These are phyloP conservation scores for Malaclemys terrapin DNA, from an alignment of 2,113 vertebrate genomes.

Conservation along the genomic window DNA sequence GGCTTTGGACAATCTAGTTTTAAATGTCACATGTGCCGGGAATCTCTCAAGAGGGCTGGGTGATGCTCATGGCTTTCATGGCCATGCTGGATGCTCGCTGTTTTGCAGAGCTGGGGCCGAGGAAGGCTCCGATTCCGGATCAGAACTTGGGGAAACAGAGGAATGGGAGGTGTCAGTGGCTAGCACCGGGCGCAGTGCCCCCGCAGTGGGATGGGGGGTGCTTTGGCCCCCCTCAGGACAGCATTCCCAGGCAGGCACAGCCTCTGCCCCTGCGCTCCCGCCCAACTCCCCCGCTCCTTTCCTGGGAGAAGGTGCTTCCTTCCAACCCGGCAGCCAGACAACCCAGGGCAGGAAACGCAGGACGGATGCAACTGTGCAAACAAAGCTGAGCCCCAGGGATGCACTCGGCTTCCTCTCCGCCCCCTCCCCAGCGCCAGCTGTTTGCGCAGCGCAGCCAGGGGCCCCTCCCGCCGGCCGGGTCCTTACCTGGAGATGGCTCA, in stretches of 20 bases:
- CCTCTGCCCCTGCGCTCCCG: neutral
- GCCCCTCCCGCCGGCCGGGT: neutral
- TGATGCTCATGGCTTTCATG: neutral
- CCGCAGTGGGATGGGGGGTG: no score
- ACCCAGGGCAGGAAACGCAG: conserved; percentile 54
- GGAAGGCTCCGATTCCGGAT: neutral
- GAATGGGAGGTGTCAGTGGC: no score
- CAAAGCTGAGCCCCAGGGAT: conserved; percentile 9
- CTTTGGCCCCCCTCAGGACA: no score
- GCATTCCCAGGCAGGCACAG: neutral
- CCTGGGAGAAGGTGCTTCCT: neutral
- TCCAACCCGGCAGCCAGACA: neutral
- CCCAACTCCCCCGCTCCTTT: neutral
- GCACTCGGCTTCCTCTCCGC: neutral
- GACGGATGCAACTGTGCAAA: conserved; percentile 68
- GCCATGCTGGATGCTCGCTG: no score
- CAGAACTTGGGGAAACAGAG: no score
- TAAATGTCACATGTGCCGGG: neutral
- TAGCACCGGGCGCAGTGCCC: neutral
- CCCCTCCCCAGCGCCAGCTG: neutral
- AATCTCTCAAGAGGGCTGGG: neutral
- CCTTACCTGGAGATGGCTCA: conserved; percentile 97
- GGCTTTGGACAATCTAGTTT: neutral
- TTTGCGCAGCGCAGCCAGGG: neutral
- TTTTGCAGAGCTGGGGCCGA: neutral